Percentiles rank a stretch among this genome's conserved stretches.
phyloP scores from a whole-genome alignment of 2,797 vertebrate species.

The Sus cebifrons region DNA sequence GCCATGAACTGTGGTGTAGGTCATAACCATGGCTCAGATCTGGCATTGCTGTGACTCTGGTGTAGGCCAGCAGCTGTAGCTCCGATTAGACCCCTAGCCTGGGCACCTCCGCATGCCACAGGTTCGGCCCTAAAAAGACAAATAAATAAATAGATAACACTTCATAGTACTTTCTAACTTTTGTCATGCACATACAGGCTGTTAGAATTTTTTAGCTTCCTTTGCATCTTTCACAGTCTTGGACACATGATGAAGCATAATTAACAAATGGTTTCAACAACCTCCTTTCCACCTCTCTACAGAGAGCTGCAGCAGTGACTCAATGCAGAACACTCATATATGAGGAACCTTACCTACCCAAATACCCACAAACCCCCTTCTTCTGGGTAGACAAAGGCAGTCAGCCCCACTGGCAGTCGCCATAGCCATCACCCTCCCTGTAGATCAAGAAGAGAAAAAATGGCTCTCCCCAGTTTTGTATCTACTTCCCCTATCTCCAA shows the following conservation, averaged over 20 bases:
- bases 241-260: background rate
- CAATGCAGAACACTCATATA: background rate
- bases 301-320: background rate
- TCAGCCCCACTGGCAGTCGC: background rate
- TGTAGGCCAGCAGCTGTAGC: no score
- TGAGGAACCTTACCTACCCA: background rate
- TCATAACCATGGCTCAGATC: no score
- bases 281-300: no score
- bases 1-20: no score
- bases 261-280: background rate
- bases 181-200: slow-evolving; percentile 5
- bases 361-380: background rate
- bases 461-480: background rate
- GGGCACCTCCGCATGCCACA: no score
- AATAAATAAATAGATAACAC: background rate
- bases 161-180: background rate
- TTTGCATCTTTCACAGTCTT: background rate
- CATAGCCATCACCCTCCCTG: background rate
- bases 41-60: no score
- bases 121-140: no score
- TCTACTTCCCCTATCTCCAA: background rate
- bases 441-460: background rate
- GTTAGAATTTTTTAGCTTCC: background rate
- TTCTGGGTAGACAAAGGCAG: no score
- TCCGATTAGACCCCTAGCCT: no score